Conservation (phyloP, 2,888 invertebrate genomes). For the Ceriagrion tenellum region DNA sequence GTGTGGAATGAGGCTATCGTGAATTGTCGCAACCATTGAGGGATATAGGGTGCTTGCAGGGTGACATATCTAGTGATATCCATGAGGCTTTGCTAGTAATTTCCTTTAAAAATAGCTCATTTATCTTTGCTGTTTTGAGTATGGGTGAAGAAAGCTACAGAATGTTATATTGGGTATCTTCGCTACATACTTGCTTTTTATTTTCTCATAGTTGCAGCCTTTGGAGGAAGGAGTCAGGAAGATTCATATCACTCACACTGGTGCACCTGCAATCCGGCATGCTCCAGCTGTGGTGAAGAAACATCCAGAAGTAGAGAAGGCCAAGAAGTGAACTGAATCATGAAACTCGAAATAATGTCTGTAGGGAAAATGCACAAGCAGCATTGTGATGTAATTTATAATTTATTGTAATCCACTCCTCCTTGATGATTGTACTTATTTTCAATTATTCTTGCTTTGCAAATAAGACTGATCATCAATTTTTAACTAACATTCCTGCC, state of each 20-base stretch:
- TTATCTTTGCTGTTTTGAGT: too few relatives aligned
- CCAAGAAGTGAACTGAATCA: neutral
- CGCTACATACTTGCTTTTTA: neutral
- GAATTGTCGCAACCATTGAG: too few relatives aligned
- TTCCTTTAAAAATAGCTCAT: too few relatives aligned
- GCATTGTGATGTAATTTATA: neutral
- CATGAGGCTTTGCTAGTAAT: too few relatives aligned
- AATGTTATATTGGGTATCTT: neutral
- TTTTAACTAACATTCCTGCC: neutral
- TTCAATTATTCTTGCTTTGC: neutral
- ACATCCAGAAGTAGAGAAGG: neutral
- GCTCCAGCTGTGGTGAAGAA: neutral
- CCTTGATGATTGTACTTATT: neutral
- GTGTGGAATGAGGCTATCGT: too few relatives aligned
- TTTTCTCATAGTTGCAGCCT: neutral
- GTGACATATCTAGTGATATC: too few relatives aligned
- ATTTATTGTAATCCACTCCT: neutral
- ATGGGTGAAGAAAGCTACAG: too few relatives aligned
- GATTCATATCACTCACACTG: conserved; percentile 36
- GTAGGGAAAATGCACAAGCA: neutral
- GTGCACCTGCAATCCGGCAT: conserved; percentile 19
- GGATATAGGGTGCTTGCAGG: too few relatives aligned
- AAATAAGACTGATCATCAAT: neutral
- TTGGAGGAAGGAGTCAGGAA: neutral
- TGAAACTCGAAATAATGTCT: neutral